Conservation (phyloP, 2,888 invertebrate genomes). For the Eucera pruinosa region DNA sequence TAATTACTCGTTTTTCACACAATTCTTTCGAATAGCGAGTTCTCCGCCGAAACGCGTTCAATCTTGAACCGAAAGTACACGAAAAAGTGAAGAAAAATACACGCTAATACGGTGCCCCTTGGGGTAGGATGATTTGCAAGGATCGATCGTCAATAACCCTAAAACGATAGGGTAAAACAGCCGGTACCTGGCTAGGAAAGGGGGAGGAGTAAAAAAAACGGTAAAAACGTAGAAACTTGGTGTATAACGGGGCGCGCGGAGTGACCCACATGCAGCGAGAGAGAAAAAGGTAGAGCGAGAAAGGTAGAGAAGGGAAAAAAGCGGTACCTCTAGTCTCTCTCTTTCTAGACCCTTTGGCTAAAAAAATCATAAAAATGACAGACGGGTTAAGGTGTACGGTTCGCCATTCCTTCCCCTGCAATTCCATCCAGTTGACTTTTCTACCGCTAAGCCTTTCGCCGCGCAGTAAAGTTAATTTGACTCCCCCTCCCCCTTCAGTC, state of each 20-base stretch:
- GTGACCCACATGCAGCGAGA: conserved; percentile 59
- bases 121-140: conserved; percentile 49
- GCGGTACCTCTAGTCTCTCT: conserved; percentile 31
- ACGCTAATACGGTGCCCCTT: background rate
- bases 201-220: conserved; percentile 42
- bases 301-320: conserved; percentile 28
- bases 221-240: conserved; percentile 56
- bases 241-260: conserved; percentile 53
- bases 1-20: no score
- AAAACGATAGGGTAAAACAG: conserved; percentile 43
- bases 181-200: conserved; percentile 37
- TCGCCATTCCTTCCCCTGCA: background rate
- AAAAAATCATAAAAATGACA: conserved; percentile 70
- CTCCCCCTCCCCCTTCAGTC: no score
- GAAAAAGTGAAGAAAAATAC: background rate
- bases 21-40: no score
- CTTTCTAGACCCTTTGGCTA: conserved; percentile 7
- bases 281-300: background rate
- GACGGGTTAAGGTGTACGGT: conserved; percentile 18
- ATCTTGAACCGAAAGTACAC: no score
- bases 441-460: conserved; percentile 80
- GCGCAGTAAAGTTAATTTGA: conserved; percentile 79
- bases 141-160: conserved; percentile 51
- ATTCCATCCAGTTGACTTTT: conserved; percentile 75
- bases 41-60: no score